Conservation (phyloP, 2,113 vertebrate species). For the Sylvia atricapilla region DNA sequence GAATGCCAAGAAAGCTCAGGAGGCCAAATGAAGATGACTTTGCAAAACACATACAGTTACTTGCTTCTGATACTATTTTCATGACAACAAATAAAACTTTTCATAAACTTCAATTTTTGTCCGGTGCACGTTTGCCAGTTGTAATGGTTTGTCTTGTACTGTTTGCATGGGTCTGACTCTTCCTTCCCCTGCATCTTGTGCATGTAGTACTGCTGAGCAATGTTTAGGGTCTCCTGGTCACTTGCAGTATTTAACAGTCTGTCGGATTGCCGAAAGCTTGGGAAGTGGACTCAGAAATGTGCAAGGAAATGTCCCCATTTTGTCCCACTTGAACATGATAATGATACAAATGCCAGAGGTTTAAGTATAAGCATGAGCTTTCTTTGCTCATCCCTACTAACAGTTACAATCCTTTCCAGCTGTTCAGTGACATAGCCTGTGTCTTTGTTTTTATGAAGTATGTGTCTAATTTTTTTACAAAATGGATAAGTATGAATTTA, state of each 20-base stretch:
- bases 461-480: conserved; percentile 63
- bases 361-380: conserved; percentile 44
- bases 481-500: conserved; percentile 46
- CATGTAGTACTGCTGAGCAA: conserved; percentile 69
- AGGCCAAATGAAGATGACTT: conserved; percentile 86
- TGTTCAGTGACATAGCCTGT: conserved; percentile 43
- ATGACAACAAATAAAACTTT: conserved; percentile 64
- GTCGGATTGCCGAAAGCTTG: conserved; percentile 30
- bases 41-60: background rate
- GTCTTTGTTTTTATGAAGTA: conserved; percentile 62
- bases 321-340: conserved; percentile 13
- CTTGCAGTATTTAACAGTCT: conserved; percentile 53
- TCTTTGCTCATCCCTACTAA: conserved; percentile 64
- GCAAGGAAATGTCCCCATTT: conserved; percentile 18
- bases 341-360: conserved; percentile 20
- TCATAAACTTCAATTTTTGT: conserved; percentile 61
- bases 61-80: conserved; percentile 66
- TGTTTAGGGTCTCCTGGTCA: conserved; percentile 54
- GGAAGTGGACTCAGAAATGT: conserved; percentile 31
- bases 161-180: conserved; percentile 67
- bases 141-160: conserved; percentile 68
- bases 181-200: conserved; percentile 67
- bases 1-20: conserved; percentile 94
- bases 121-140: conserved; percentile 65
- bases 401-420: conserved; percentile 3